Conservation (phyloP, 2,888 invertebrate species). For the Himalopsyche kuldschensis region DNA sequence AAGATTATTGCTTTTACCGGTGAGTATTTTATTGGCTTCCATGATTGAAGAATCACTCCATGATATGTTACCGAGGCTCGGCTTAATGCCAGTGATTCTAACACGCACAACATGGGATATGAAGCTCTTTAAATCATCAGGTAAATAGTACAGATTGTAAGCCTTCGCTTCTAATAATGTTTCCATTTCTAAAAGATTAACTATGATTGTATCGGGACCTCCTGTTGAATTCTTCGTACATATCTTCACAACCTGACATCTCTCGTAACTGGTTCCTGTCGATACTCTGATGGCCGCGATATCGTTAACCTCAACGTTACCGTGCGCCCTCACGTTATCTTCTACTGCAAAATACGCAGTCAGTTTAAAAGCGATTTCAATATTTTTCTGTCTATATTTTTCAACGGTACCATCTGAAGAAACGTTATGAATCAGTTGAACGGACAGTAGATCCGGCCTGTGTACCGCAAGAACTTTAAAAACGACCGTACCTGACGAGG, state of each 20-base stretch:
- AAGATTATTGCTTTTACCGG: constrained; percentile 47
- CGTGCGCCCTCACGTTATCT: constrained; percentile 48
- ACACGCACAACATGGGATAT: constrained; percentile 53
- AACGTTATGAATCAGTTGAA: constrained; percentile 55
- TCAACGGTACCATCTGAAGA: constrained; percentile 41
- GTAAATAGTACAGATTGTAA: constrained; percentile 55
- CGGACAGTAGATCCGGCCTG: constrained; percentile 66
- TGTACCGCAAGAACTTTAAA: constrained; percentile 62
- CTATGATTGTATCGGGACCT: constrained; percentile 47
- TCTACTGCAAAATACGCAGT: constrained; percentile 51
- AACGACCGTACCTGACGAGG: constrained; percentile 58
- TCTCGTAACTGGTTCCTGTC: constrained; percentile 41
- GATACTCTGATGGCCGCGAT: constrained; percentile 55
- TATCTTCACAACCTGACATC: constrained; percentile 60
- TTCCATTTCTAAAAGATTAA: constrained; percentile 67
- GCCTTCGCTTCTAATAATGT: constrained; percentile 49
- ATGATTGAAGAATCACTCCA: constrained; percentile 49
- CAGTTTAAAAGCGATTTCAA: constrained; percentile 49
- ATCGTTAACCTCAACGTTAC: constrained; percentile 57
- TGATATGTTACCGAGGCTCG: constrained; percentile 51
- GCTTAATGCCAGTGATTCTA: constrained; percentile 49
- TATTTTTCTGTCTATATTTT: constrained; percentile 44
- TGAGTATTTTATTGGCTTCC: constrained; percentile 45
- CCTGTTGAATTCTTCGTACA: constrained; percentile 41
- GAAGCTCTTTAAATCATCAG: constrained; percentile 54